phyloP scores from a whole-genome alignment of 2,113 vertebrate species.

The Tetrax tetrax region DNA sequence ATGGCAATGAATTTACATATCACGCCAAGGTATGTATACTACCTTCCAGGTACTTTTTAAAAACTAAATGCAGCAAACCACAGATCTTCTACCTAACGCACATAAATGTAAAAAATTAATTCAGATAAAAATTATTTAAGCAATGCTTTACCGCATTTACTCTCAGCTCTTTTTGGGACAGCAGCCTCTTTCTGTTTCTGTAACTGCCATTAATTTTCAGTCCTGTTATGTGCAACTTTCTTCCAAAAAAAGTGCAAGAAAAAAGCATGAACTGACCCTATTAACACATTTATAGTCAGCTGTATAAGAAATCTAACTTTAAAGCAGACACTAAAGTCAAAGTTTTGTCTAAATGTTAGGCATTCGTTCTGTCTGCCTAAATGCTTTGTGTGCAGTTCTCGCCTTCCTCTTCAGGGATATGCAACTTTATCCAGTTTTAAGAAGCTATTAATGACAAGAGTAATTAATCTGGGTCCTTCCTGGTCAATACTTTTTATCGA shows the following conservation, averaged over 20 bases:
- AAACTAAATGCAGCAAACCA: neutral
- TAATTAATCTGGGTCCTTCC: neutral
- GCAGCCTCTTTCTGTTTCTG: neutral
- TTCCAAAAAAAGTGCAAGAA: neutral
- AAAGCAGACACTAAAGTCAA: neutral
- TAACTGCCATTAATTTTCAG: neutral
- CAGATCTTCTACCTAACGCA: neutral
- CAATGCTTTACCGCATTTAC: neutral
- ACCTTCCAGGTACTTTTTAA: neutral
- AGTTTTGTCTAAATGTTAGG: neutral
- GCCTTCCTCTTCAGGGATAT: neutral
- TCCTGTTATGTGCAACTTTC: neutral
- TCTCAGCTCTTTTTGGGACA: neutral
- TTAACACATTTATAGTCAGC: neutral
- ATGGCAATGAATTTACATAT: conserved; percentile 19
- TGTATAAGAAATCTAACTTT: neutral
- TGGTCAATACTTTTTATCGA: neutral
- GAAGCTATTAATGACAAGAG: neutral
- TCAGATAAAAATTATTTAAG: neutral
- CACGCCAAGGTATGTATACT: neutral
- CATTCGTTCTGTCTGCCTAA: neutral
- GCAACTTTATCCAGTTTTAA: neutral
- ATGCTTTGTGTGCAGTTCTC: neutral
- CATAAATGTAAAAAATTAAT: neutral
- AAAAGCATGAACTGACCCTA: neutral